These are phyloP conservation scores for Gallinago paraguaiae DNA, from an alignment of 2,113 vertebrate species.

Conservation along the genomic window DNA sequence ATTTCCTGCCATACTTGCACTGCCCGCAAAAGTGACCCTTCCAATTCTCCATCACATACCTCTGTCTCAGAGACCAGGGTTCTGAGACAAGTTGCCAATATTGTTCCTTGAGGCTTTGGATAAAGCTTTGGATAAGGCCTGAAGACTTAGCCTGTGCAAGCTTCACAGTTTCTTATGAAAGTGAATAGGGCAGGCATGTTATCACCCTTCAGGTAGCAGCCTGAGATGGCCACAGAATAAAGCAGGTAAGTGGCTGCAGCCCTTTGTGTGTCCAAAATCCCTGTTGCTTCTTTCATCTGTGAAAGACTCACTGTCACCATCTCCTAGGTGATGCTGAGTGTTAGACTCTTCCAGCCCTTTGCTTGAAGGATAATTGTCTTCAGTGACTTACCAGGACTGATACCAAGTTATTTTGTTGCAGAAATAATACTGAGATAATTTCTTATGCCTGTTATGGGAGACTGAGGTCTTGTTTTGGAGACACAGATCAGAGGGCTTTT, in stretches of 20 bases:
- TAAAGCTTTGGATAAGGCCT: neutral
- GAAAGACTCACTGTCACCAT: accelerated
- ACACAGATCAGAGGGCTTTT: neutral
- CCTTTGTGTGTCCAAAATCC: neutral
- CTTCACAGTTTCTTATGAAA: neutral
- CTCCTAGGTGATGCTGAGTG: neutral
- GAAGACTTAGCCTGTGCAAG: neutral
- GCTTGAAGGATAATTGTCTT: neutral
- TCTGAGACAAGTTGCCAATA: neutral
- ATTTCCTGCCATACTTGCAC: neutral
- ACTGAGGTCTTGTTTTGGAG: neutral
- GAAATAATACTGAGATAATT: neutral
- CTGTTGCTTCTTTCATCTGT: neutral
- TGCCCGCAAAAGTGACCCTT: neutral
- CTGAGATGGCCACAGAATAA: neutral
- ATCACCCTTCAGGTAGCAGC: accelerated
- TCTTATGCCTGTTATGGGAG: neutral
- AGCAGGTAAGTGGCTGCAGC: neutral
- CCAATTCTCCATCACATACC: neutral
- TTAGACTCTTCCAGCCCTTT: neutral
- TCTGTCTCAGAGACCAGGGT: neutral
- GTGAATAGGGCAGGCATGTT: neutral
- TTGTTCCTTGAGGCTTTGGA: neutral
- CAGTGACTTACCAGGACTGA: neutral
- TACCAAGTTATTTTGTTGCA: neutral